Conservation (phyloP, 2,113 vertebrate species). For the Spea multiplicata region DNA sequence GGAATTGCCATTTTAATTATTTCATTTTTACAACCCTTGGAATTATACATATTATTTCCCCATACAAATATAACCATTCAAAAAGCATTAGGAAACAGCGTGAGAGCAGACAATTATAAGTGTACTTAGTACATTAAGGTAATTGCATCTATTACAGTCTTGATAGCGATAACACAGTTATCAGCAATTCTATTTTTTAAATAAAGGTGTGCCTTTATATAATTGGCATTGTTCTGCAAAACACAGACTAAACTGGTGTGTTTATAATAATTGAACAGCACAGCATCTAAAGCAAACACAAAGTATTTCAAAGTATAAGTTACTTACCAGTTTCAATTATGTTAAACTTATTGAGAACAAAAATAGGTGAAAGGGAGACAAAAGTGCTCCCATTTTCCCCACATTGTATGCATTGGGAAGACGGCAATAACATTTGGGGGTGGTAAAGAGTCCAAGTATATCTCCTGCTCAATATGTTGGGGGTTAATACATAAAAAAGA, state of each 20-base stretch:
- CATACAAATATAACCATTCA: constrained; percentile 44
- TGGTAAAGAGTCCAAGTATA: too few relatives aligned
- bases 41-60: constrained; percentile 44
- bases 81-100: constrained; percentile 43
- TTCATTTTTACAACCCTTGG: constrained; percentile 22
- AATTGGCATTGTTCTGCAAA: background rate
- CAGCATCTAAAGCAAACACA: too few relatives aligned
- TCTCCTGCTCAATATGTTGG: too few relatives aligned
- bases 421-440: too few relatives aligned
- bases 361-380: too few relatives aligned
- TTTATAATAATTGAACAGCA: background rate
- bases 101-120: constrained; percentile 39
- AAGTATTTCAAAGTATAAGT: too few relatives aligned
- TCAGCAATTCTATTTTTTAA: background rate
- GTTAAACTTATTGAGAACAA: too few relatives aligned
- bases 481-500: too few relatives aligned
- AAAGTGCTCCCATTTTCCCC: too few relatives aligned
- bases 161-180: constrained; percentile 9
- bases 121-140: constrained; percentile 32
- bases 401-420: too few relatives aligned
- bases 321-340: too few relatives aligned
- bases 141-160: constrained; percentile 27
- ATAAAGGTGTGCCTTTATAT: background rate
- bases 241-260: background rate
- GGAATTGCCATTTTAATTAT: constrained; percentile 31